A percentile compares a stretch with the other conserved stretches of the same genome.
Conservation (phyloP, 2,888 invertebrate genomes). For the Myopa testacea region DNA sequence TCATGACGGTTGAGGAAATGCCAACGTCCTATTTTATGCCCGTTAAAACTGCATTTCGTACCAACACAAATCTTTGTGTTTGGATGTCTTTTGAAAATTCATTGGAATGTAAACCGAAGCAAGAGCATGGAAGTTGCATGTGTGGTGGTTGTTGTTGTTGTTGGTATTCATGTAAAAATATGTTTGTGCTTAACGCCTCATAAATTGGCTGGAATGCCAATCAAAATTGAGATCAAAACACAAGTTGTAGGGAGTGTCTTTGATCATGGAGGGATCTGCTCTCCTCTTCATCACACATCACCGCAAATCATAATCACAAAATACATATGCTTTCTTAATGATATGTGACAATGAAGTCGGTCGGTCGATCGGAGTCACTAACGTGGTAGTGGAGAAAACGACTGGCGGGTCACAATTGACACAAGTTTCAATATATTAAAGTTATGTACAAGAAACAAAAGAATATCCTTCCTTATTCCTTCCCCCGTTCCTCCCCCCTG, state of each 20-base stretch:
- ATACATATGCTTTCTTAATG: conserved; percentile 5
- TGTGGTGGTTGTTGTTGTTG: no score
- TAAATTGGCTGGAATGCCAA: conserved; percentile 8
- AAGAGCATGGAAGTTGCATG: no score
- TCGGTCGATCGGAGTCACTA: no score
- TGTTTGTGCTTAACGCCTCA: conserved; percentile 40
- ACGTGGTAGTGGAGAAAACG: no score
- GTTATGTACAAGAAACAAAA: no score
- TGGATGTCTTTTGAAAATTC: no score
- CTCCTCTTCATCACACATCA: neutral
- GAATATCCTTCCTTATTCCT: no score
- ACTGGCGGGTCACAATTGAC: no score
- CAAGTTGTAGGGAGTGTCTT: neutral
- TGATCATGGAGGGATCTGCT: neutral
- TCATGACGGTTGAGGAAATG: conserved; percentile 52
- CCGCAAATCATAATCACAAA: neutral
- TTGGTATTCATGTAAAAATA: neutral
- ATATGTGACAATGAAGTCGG: conserved; percentile 48
- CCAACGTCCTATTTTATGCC: conserved; percentile 36
- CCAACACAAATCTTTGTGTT: no score
- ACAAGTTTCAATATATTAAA: no score
- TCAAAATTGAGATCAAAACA: neutral
- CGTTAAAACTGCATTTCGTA: neutral
- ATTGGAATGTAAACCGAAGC: no score
- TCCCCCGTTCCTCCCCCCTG: no score